These are phyloP conservation scores for Trichacis sp. DNA, from an alignment of 2,888 invertebrate species.

Conservation along the genomic window DNA sequence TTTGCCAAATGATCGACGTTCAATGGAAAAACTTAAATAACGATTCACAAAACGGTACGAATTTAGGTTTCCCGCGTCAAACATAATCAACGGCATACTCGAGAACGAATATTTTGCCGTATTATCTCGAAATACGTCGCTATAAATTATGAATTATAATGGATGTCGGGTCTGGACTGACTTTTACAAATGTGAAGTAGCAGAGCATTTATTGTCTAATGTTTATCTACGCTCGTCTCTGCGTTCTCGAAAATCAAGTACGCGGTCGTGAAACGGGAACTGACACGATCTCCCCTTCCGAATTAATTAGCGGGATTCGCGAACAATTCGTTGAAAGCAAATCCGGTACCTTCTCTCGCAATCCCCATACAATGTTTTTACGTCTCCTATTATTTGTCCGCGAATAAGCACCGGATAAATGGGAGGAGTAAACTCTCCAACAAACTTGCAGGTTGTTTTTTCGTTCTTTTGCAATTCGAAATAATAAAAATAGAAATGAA, in stretches of 20 bases:
- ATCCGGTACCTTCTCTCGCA: slow-evolving; percentile 28
- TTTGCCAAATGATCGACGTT: too few relatives aligned
- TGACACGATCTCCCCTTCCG: slow-evolving; percentile 36
- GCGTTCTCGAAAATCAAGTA: slow-evolving; percentile 30
- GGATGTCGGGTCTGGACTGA: slow-evolving; percentile 5
- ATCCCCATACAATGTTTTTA: slow-evolving; percentile 36
- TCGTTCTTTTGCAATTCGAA: too few relatives aligned
- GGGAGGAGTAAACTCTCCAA: not conserved
- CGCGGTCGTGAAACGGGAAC: slow-evolving; percentile 26
- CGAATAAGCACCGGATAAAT: slow-evolving; percentile 14
- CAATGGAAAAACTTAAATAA: too few relatives aligned
- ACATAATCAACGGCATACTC: too few relatives aligned
- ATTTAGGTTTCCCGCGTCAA: too few relatives aligned
- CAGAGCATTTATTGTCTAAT: slow-evolving; percentile 23
- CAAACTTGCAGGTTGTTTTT: not conserved
- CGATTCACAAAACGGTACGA: too few relatives aligned
- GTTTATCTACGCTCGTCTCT: slow-evolving; percentile 20
- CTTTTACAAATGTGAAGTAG: slow-evolving; percentile 15
- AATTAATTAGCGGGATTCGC: slow-evolving; percentile 44
- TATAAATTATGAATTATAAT: slow-evolving; percentile 10
- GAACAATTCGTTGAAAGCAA: slow-evolving; percentile 45
- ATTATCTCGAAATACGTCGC: not conserved
- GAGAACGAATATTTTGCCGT: not conserved
- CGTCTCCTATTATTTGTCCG: slow-evolving; percentile 27
- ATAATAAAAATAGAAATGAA: too few relatives aligned